Evolutionary conservation across 2,113 vertebrate species (phyloP), one percentile per base, ranked within the genome.

Genomic region (Oncorhynchus mykiss): DNA sequence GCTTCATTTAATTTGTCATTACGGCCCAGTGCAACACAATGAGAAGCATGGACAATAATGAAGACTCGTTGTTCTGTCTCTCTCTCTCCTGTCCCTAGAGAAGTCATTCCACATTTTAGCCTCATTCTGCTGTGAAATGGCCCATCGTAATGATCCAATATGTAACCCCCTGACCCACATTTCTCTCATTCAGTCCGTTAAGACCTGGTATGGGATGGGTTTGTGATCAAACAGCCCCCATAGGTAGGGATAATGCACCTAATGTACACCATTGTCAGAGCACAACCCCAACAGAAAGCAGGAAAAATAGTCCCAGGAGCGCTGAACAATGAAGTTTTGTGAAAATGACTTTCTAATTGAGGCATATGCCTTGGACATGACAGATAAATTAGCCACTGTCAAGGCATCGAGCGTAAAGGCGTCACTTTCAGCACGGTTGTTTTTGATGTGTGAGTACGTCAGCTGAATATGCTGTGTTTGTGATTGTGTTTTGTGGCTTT

Each of bases 281-380:
- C 82, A 78, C 81, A 80, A 84, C 57, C 80, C n/a, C 57, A 20
- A 77, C n/a, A 68, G 72, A 84, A 75, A 82, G 83, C 11, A 76
- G 72, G 48, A 75, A 77, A 86, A 84, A 84, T 57, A 82, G 78
- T 45, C 62, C 78, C 70, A 81, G 73, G 78, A 77, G 81, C 86
- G 79, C 79, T 16, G 73, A 92, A 91, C 85, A 88, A 87, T 85
- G 84, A 83, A 79, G 69, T 88, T 89, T 87, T 76, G 71, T 79
- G 86, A 88, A 91, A 90, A 91, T 85, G 54, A 88, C 89, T 87
- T 88, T 88, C 80, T 92, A 93, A 92, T 92, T 92, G 88, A 88
- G 77, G 90, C 85, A 82, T 87, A 88, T 88, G 86, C 82, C 78
- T 75, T 27, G 70, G 62, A 86, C 88, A 83, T 87, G 89, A 93